Conservation (phyloP, 2,113 vertebrate genomes). For the Raja brachyura region DNA sequence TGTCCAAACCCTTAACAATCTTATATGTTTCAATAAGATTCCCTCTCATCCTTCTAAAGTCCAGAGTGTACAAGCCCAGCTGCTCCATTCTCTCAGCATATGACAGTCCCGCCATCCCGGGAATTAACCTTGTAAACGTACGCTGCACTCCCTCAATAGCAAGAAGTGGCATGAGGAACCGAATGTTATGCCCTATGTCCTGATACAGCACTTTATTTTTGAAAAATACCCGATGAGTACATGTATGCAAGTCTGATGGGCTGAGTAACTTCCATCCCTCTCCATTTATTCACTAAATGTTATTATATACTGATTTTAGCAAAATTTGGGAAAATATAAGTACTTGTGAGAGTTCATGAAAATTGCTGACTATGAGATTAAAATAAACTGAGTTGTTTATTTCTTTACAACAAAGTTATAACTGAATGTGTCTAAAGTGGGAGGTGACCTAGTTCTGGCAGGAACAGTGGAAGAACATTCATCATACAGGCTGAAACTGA, state of each 20-base stretch:
- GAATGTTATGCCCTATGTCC: too few species aligned
- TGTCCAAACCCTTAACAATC: too few species aligned
- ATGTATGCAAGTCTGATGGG: background rate
- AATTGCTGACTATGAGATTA: too few species aligned
- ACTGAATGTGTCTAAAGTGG: background rate
- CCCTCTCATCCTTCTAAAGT: too few species aligned
- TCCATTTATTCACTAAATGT: background rate
- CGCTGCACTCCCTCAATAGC: too few species aligned
- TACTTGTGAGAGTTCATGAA: background rate
- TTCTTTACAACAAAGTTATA: background rate
- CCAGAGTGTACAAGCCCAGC: too few species aligned
- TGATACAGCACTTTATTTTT: background rate
- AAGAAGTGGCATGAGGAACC: too few species aligned
- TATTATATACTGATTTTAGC: background rate
- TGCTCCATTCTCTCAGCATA: too few species aligned
- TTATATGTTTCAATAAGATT: too few species aligned
- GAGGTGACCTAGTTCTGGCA: constrained; percentile 31
- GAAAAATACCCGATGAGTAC: background rate
- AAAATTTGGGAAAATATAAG: background rate
- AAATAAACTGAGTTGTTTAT: background rate
- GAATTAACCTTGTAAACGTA: too few species aligned
- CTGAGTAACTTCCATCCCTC: background rate
- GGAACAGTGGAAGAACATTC: background rate
- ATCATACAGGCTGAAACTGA: background rate
- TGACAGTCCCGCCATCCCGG: too few species aligned